A percentile compares a stretch with the other conserved stretches of the same genome.
These are phyloP conservation scores for Paramuricea clavata DNA, from an alignment of 92 coral and sea anemone species.

Conservation along the genomic window DNA sequence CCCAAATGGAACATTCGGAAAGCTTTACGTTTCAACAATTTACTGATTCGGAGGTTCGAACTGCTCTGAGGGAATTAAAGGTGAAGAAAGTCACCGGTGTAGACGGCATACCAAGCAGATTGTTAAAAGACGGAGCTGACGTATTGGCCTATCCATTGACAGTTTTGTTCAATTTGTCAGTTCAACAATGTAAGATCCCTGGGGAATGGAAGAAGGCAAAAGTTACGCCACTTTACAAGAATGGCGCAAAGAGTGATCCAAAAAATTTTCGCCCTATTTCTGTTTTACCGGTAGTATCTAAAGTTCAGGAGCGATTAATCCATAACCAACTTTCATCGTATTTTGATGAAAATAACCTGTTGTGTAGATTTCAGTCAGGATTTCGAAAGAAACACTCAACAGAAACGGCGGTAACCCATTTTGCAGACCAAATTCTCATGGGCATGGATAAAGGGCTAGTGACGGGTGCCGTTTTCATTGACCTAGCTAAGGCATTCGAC, in stretches of 20 bases:
- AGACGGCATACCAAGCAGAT: conserved; percentile 64
- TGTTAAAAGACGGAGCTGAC: conserved; percentile 67
- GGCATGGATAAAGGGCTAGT: conserved; percentile 50
- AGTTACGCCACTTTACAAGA: conserved; percentile 10
- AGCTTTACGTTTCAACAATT: conserved; percentile 49
- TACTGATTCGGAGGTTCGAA: conserved; percentile 59
- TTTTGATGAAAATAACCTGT: conserved; percentile 34
- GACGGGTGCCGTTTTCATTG: conserved; percentile 57
- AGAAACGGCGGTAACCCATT: conserved; percentile 58
- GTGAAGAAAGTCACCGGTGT: conserved; percentile 64
- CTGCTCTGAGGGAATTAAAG: conserved; percentile 57
- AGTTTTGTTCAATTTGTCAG: conserved; percentile 60
- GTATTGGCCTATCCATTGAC: conserved; percentile 59
- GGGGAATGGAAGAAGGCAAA: conserved; percentile 27
- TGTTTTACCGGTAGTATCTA: conserved; percentile 34
- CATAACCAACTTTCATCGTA: conserved; percentile 33
- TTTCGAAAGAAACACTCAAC: conserved; percentile 32
- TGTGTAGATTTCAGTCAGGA: conserved; percentile 25
- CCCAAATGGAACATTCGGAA: conserved; percentile 33
- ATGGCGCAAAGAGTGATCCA: conserved; percentile 5
- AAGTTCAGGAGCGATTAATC: conserved; percentile 26
- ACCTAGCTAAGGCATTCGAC: conserved; percentile 61
- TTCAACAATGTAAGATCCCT: conserved; percentile 54
- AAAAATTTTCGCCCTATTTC: conserved; percentile 32
- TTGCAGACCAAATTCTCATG: conserved; percentile 60